phyloP scores from a whole-genome alignment of 2,888 invertebrate genomes.

The Lamproptera curius region DNA sequence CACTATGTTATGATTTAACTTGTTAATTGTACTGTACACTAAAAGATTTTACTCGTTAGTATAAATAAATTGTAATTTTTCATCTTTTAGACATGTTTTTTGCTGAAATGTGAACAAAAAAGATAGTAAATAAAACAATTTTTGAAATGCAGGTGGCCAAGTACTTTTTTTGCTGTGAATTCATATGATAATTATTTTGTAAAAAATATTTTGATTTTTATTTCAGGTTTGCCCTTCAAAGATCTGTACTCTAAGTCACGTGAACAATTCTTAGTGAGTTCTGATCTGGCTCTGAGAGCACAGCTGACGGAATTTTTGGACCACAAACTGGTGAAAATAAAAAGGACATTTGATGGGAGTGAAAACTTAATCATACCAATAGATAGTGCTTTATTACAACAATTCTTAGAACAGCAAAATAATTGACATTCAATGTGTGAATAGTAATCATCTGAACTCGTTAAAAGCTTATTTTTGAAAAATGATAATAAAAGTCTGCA shows the following conservation, averaged over 20 bases:
- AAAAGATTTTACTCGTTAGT: too few species aligned
- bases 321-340: conserved; percentile 92
- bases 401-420: conserved; percentile 84
- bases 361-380: conserved; percentile 91
- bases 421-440: conserved; percentile 18
- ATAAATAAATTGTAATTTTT: too few species aligned
- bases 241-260: conserved; percentile 91
- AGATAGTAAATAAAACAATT: too few species aligned
- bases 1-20: too few species aligned
- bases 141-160: too few species aligned
- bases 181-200: too few species aligned
- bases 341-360: conserved; percentile 87
- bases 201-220: background rate
- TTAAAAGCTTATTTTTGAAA: background rate
- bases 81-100: too few species aligned
- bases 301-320: conserved; percentile 97
- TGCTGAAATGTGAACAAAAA: too few species aligned
- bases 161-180: too few species aligned
- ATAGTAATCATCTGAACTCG: background rate
- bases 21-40: too few species aligned
- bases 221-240: conserved; percentile 90
- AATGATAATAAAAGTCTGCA: conserved; percentile 41
- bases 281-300: conserved; percentile 92
- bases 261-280: conserved; percentile 94
- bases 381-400: conserved; percentile 83